A percentile compares a stretch with the other conserved stretches of the same genome.
These are phyloP conservation scores for Tragelaphus strepsiceros DNA, from an alignment of 2,113 vertebrate species.

Conservation along the genomic window DNA sequence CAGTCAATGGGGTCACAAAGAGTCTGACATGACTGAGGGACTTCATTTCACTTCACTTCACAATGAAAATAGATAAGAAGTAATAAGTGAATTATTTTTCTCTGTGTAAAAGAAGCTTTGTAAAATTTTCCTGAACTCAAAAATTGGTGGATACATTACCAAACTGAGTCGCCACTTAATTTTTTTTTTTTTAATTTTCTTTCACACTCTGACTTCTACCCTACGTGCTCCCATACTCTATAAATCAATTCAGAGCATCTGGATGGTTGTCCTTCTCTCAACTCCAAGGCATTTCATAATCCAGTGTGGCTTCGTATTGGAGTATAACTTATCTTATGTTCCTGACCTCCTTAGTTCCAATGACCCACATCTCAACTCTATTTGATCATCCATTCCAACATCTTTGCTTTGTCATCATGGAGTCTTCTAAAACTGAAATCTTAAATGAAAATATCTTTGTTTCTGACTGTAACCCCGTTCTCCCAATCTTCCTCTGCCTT, in stretches of 20 bases:
- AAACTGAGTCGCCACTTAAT: not conserved
- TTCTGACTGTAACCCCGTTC: not conserved
- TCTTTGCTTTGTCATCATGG: not conserved
- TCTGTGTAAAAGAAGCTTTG: not conserved
- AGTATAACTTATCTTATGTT: not conserved
- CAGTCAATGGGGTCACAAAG: fast-evolving
- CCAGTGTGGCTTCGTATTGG: not conserved
- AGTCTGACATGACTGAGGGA: not conserved
- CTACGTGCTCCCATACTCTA: not conserved
- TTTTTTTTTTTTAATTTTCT: not conserved
- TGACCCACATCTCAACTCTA: not conserved
- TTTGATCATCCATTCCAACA: not conserved
- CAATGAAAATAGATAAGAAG: not conserved
- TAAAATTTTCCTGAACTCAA: not conserved
- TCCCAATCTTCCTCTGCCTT: not conserved
- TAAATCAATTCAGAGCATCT: not conserved
- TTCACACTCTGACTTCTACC: not conserved
- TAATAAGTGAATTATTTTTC: not conserved
- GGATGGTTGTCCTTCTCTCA: not conserved
- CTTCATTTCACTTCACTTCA: not conserved
- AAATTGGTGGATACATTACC: not conserved
- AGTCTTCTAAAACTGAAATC: not conserved
- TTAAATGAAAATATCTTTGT: not conserved
- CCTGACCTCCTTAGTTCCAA: not conserved
- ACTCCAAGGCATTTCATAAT: not conserved